These are phyloP conservation scores for Selenia dentaria DNA, from an alignment of 2,888 invertebrate genomes.

Conservation along the genomic window DNA sequence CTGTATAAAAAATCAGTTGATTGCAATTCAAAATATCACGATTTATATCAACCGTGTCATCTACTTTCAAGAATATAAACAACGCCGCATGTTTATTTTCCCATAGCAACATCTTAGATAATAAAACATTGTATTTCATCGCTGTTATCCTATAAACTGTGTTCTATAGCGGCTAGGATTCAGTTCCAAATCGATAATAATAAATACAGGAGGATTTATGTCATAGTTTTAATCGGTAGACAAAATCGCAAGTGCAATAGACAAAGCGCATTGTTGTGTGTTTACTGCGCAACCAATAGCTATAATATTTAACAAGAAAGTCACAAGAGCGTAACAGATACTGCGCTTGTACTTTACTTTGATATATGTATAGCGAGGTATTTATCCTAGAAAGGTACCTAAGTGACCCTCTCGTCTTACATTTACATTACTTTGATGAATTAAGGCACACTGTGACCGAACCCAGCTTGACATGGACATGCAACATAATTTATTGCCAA, in stretches of 20 bases:
- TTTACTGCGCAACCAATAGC: slow-evolving; percentile 62
- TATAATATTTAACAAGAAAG: slow-evolving; percentile 56
- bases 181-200: slow-evolving; percentile 63
- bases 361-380: neutral
- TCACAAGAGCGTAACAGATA: no score
- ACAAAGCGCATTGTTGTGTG: slow-evolving; percentile 70
- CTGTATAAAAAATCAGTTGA: no score
- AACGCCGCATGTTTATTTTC: slow-evolving; percentile 1
- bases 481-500: slow-evolving; percentile 3
- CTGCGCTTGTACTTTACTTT: no score
- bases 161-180: slow-evolving; percentile 25
- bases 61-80: neutral
- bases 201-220: slow-evolving; percentile 78
- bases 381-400: neutral
- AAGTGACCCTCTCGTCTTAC: neutral
- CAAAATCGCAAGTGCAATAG: slow-evolving; percentile 70
- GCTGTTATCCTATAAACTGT: slow-evolving; percentile 40
- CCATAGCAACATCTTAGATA: slow-evolving; percentile 30
- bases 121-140: slow-evolving; percentile 37
- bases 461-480: neutral
- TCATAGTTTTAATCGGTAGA: slow-evolving; percentile 73
- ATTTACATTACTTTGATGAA: neutral
- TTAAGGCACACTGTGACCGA: no score
- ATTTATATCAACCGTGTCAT: slow-evolving; percentile 2
- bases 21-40: slow-evolving; percentile 2